These are phyloP conservation scores for Morus bassanus DNA, from an alignment of 2,797 vertebrate species.

Conservation along the genomic window DNA sequence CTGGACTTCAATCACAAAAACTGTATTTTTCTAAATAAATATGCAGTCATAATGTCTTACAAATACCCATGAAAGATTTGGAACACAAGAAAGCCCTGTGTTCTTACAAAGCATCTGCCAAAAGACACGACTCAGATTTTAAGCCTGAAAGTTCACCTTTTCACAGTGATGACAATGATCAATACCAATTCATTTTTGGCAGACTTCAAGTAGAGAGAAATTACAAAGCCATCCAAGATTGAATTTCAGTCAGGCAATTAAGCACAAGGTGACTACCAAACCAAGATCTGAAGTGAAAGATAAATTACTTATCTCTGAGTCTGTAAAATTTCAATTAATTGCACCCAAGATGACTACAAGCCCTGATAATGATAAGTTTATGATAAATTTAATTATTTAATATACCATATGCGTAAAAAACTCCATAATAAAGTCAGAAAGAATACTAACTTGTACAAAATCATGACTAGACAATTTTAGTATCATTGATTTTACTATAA, in stretches of 20 bases:
- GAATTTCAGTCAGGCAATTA: background rate
- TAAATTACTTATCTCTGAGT: background rate
- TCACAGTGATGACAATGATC: background rate
- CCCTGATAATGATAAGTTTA: background rate
- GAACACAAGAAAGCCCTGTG: background rate
- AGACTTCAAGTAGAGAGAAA: background rate
- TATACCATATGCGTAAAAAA: background rate
- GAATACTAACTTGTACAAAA: background rate
- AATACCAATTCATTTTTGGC: conserved; percentile 3
- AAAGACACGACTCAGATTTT: background rate
- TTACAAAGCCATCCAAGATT: background rate
- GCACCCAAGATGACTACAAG: background rate
- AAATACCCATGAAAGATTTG: background rate
- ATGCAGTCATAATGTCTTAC: background rate
- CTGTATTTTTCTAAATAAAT: background rate
- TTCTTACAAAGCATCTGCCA: background rate
- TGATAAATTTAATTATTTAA: background rate
- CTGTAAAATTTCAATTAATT: background rate
- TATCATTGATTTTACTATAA: background rate
- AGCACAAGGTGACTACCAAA: background rate
- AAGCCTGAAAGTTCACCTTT: background rate
- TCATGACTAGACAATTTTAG: background rate
- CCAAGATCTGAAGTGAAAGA: background rate
- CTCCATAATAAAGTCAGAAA: background rate
- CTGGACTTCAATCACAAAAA: background rate